Base-by-base conservation (phyloP, 2,113 vertebrate genomes). In the Nesoenas mayeri region DNA sequence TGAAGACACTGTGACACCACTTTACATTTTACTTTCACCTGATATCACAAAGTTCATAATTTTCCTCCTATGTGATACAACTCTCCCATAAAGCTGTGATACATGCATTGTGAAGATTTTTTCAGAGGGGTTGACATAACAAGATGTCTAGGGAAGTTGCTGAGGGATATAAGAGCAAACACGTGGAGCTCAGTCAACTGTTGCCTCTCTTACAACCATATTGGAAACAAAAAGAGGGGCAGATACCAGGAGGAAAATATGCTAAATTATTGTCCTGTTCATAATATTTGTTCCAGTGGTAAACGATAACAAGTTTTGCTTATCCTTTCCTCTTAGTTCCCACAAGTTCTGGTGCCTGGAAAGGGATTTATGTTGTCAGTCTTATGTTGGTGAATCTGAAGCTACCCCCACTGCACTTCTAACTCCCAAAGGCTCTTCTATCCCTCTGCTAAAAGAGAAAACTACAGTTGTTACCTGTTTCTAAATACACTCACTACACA, bases 61-160 rank as follows among this genome's bases (percentile, higher is more conserved):
- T 21, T 12, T n/a, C 25, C 42, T 77, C 42, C 31, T 44, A 7
- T 44, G 25, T 0, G 2, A 36, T 25, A 34, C 1, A 2, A 25
- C 22, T 7, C 13, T 53, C 58, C 10, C 15, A 11, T 38, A 20
- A 53, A 60, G 36, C 54, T 69, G 8, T 1, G 28, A n/a, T 24
- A 53, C 0, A 28, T 25, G 60, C 44, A 26, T 11, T 18, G 7
- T 9, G 22, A 31, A 14, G 17, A 51, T 32, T 19, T 44, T 42
- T 70, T 54, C 29, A 4, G 26, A 72, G 32, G 3, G 2, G 13
- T 5, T 17, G 50, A 40, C 25, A 29, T 3, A 60, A 16, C 24
- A 24, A 56, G 15, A 4, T 17, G 9, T 22, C 53, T 31, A 34
- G 19, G 16, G 14, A n/a, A 19, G 47, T 54, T 36, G 13, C 22